Evolutionary conservation across 2,113 vertebrate species (phyloP).

Genomic region (Ptilonorhynchus violaceus): DNA sequence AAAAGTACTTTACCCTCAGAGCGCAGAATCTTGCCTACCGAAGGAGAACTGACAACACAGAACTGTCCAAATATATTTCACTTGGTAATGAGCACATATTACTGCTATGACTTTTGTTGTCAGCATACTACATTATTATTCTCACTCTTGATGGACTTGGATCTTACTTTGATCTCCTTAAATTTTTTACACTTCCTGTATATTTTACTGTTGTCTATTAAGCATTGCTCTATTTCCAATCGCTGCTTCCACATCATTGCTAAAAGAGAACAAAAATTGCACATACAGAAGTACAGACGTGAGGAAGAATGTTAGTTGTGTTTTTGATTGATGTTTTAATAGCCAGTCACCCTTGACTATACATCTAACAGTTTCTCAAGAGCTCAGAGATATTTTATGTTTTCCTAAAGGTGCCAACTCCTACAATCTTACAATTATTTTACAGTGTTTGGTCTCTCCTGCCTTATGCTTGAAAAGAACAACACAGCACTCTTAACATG

Average conservation of each 20-base stretch:
- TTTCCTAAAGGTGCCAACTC: neutral
- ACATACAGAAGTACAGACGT: neutral
- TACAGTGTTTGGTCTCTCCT: neutral
- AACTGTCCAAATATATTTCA: neutral
- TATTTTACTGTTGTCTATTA: neutral
- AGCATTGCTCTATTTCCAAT: neutral
- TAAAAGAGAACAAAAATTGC: neutral
- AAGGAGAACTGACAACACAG: neutral
- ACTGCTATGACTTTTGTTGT: neutral
- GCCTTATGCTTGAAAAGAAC: neutral
- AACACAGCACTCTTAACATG: neutral
- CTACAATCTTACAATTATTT: neutral
- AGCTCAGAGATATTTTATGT: neutral
- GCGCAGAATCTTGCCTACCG: neutral
- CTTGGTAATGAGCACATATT: neutral
- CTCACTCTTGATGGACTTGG: neutral
- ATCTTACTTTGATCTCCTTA: neutral
- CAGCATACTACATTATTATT: neutral
- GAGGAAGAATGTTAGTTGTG: neutral
- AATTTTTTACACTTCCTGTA: neutral
- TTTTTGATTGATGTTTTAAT: neutral
- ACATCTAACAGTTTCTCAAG: neutral
- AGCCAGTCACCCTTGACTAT: neutral
- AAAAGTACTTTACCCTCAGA: neutral
- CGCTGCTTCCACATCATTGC: neutral